Evolutionary conservation across 2,797 vertebrate species (phyloP), one percentile per base, ranked within the genome.

Genomic region (Gobionotothen gibberifrons): DNA sequence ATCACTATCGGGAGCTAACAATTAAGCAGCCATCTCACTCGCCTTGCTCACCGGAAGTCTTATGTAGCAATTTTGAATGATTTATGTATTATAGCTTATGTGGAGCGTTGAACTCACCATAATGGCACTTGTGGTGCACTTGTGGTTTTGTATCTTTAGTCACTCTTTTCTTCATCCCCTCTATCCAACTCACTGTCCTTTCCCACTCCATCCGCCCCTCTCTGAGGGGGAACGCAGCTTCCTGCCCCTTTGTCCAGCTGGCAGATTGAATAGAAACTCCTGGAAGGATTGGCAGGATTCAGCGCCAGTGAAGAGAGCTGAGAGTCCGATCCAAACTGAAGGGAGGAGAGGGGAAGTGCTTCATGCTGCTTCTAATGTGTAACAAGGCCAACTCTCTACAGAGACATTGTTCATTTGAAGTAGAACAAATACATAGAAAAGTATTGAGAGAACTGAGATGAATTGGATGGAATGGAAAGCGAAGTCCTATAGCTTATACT

Each of bases 231-330:
- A 53, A 76, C 66, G 85, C 86, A 80, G 90, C 83, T 93, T 94
- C 94, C 93, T 93, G 89, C 48, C 63, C 70, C 76, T 88, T 85
- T 86, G 81, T 90, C 87, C 90, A 93, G 80, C 92, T 93, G 91
- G 91, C 89, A 84, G 61, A 70, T 69, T 83, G 74, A 88, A 88
- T 79, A 79, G 84, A 81, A 89, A 78, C 81, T 83, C 67, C 63
- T 91, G 89, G 85, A 92, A 81, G 82, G 90, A 88, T 87, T 72
- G 85, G 77, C 53, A 12, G 48, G 71, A 82, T 86, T 68, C 71
- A 64, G 61, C 32, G 78, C 85, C 84, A 87, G 81, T 32, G 39
- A 44, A 9, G 57, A 77, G 83, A 83, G 74, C 73, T 0, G 42
- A 62, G 63, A 68, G 74, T 77, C 63, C 39, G 67, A 79, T 55